Base-by-base conservation (phyloP, 2,113 vertebrate species). In the Martes martes region DNA sequence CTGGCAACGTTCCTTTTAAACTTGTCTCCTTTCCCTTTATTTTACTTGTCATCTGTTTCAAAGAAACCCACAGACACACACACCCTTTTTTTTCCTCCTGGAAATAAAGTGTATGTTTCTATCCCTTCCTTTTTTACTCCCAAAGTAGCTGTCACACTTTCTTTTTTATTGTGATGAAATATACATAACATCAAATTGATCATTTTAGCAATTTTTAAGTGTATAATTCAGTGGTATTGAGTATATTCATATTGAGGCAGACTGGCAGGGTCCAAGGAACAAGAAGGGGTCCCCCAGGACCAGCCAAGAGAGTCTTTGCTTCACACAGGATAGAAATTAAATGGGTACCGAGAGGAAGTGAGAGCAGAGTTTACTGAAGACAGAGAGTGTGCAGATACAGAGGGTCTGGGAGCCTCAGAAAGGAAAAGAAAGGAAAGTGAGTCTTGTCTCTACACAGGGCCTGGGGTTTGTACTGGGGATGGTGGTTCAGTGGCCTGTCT, bases 71-170 rank as follows among this genome's bases (percentile, higher is more conserved):
- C 79, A 42, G 18, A 33, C n/a, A 18, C 21, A 50, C 61, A 45
- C 39, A 11, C 24, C 13, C 45, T 4, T 11, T 39, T 47, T 55
- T 69, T 52, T 16, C 50, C 42, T 42, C 24, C 59, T 67, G 76
- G 57, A 74, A 79, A 92, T 61, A 81, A 84, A 67, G 47, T 26
- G 26, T n/a, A 13, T 45, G 16, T 36, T 93, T 86, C 79, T 73
- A 28, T 16, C 28, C 78, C 50, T 88, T 92, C 67, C 7, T 52
- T 33, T 84, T 84, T 78, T 67, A 31, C 63, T 65, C 57, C 81
- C 42, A n/a, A 45, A 92, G 61, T 55, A 23, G 21, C 89, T 65
- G 50, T 89, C 81, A 91, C 63, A 85, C 24, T 2, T 88, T 78
- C 39, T 28, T 73, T 91, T n/a, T 21, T 7, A 67, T 47, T 55